phyloP scores from a whole-genome alignment of 2,113 vertebrate species.

The Emydura subglobosa region DNA sequence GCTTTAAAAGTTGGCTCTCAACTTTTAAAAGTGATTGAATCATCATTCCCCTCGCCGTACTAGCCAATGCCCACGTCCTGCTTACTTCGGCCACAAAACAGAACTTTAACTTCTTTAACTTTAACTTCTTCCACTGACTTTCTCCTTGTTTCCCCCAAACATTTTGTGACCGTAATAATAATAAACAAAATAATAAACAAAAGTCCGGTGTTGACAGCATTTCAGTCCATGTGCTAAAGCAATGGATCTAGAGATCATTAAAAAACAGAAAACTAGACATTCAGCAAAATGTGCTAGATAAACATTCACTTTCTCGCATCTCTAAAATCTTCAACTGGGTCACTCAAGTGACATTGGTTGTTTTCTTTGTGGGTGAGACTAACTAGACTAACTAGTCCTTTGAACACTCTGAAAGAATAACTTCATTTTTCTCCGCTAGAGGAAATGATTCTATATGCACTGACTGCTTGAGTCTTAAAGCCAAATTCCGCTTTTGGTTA shows the following conservation, averaged over 20 bases:
- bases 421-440: neutral
- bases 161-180: neutral
- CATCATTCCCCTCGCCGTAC: conserved; percentile 40
- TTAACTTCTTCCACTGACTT: neutral
- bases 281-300: neutral
- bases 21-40: conserved; percentile 28
- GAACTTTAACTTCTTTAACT: neutral
- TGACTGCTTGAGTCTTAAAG: neutral
- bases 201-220: neutral
- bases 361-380: neutral
- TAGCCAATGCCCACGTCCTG: conserved; percentile 81
- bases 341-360: neutral
- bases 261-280: neutral
- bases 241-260: neutral
- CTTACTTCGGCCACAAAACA: conserved; percentile 79
- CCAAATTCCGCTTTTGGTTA: neutral
- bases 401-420: neutral
- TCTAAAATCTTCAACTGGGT: neutral
- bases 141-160: neutral
- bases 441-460: neutral
- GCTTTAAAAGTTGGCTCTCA: conserved; percentile 54
- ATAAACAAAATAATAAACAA: neutral
- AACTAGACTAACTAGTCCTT: neutral
- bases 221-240: neutral
- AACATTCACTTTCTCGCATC: neutral